Evolutionary conservation across 2,888 invertebrate genomes (phyloP), one percentile per base, ranked within the genome.

Genomic region (Nysson spinosus): DNA sequence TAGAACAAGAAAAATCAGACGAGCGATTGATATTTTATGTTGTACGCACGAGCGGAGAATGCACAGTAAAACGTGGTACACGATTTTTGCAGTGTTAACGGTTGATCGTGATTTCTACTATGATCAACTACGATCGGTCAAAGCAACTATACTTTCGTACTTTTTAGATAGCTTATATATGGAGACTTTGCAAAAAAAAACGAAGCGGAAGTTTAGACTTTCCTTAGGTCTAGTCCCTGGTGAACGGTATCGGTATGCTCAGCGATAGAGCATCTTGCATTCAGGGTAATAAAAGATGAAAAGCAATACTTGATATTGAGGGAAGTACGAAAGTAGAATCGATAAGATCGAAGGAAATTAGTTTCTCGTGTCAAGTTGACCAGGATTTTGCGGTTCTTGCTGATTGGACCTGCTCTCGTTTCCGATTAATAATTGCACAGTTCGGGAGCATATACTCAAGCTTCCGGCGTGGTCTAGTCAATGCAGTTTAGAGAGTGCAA

Each of bases 191-290:
- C 35, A 55, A 26, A 12, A 28, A 22, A 22, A 24, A 51, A 49
- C 37, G 60, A 72, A 44, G 64, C 72, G 51, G 64, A 35, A 11
- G 22, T 46, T 14, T 32, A 37, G 44, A 35, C 58, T 64, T 57
- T 69, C 72, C 66, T 19, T 54, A 69, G 66, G 63, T 73, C 72
- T 73, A 73, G 72, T 73, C 72, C 73, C 61, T 73, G 69, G 65
- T 62, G 52, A 65, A 65, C 69, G 51, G 52, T 55, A 43, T 58
- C 46, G 39, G 50, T 28, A 44, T 37, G 56, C 65, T 64, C 42
- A 54, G 50, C 43, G 49, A 47, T 39, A 40, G 12, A 12, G 43
- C 30, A 39, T 62, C 62, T 30, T 43, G 66, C 51, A 17, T 40
- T 39, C 39, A 42, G 46, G 43, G 26, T 37, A 46, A 42, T 34